A percentile compares a stretch with the other conserved stretches of the same genome.
phyloP scores from a whole-genome alignment of 2,797 vertebrate genomes.

The Melanotaenia pygmaea region DNA sequence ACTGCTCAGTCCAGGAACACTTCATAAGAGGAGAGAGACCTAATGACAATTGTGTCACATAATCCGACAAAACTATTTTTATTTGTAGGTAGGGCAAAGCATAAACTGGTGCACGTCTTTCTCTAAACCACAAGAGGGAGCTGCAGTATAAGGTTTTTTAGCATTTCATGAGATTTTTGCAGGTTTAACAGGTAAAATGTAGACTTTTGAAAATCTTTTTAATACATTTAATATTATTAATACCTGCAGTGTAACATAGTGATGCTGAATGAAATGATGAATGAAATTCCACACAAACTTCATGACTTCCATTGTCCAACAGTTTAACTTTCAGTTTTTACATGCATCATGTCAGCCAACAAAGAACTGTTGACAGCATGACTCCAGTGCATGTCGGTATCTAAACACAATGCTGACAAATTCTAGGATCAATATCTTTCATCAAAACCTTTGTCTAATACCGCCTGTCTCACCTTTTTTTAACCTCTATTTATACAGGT shows the following conservation, averaged over 20 bases:
- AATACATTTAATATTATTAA: neutral
- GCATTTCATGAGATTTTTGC: neutral
- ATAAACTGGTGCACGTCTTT: neutral
- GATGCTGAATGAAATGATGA: neutral
- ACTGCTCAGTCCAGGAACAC: slow-evolving; percentile 32
- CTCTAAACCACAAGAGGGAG: slow-evolving; percentile 45
- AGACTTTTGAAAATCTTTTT: neutral
- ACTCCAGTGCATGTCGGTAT: neutral
- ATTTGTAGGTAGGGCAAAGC: neutral
- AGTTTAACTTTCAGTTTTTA: neutral
- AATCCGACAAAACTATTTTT: neutral
- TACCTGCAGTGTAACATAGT: neutral
- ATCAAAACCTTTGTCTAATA: slow-evolving; percentile 1
- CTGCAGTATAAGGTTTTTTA: slow-evolving; percentile 13
- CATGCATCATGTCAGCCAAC: neutral
- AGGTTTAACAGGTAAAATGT: neutral
- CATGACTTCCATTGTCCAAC: neutral
- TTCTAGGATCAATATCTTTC: neutral
- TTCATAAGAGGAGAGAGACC: neutral
- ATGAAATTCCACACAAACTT: too few relatives aligned
- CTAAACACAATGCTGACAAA: slow-evolving; percentile 1
- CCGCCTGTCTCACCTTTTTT: neutral
- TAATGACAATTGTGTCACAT: neutral
- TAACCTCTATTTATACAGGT: too few relatives aligned
- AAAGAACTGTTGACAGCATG: neutral